Conservation (phyloP, 2,113 vertebrate species). For the Pleuronectes platessa region DNA sequence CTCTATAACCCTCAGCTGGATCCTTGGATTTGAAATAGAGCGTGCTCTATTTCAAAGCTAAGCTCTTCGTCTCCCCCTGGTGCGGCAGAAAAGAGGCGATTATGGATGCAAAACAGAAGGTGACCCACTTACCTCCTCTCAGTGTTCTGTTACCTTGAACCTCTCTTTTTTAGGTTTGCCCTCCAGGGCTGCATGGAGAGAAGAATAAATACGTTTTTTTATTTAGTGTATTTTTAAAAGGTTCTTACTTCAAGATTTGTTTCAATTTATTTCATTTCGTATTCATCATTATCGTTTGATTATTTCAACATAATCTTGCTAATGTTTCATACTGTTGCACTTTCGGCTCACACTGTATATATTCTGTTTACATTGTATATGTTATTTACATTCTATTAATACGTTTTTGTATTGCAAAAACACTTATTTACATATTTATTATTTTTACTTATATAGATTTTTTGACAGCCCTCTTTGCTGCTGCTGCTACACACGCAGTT, state of each 20-base stretch:
- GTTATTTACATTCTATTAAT: background rate
- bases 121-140: slow-evolving; percentile 51
- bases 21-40: too few relatives aligned
- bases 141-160: slow-evolving; percentile 15
- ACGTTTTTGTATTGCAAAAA: background rate
- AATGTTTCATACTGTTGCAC: too few relatives aligned
- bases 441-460: background rate
- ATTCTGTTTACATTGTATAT: too few relatives aligned
- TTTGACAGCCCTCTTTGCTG: too few relatives aligned
- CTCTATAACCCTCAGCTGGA: slow-evolving; percentile 21
- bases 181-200: background rate
- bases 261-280: too few relatives aligned
- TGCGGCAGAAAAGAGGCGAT: slow-evolving; percentile 52
- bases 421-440: background rate
- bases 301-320: too few relatives aligned
- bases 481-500: too few relatives aligned
- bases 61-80: slow-evolving; percentile 63
- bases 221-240: too few relatives aligned
- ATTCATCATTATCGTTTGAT: too few relatives aligned
- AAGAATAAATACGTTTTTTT: too few relatives aligned
- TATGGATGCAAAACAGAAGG: slow-evolving; percentile 34
- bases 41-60: slow-evolving; percentile 22
- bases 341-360: too few relatives aligned
- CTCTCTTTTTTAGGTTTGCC: slow-evolving; percentile 16
- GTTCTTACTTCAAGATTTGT: too few relatives aligned